Conservation (phyloP, 1,140 invertebrate genomes). For the Lepidurus couesii region DNA sequence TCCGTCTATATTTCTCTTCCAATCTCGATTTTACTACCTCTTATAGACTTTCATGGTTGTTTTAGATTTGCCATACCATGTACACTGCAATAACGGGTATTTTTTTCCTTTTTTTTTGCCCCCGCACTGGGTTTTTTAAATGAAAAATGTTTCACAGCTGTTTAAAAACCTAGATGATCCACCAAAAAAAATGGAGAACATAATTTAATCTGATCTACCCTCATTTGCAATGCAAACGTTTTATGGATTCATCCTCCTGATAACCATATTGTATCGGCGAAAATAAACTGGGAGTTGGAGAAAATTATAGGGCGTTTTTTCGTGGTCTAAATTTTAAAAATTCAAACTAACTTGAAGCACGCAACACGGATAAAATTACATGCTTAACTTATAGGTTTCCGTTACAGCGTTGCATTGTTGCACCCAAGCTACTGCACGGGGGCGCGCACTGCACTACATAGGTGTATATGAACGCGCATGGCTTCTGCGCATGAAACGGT, state of each 20-base stretch:
- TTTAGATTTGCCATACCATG: too few relatives aligned
- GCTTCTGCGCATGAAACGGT: too few relatives aligned
- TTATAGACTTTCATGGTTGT: not conserved
- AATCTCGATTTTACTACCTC: not conserved
- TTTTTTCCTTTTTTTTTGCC: too few relatives aligned
- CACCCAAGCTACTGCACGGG: too few relatives aligned
- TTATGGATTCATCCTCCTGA: not conserved
- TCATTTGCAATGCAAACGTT: not conserved
- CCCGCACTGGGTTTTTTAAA: too few relatives aligned
- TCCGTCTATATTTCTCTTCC: not conserved
- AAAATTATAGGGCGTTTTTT: not conserved
- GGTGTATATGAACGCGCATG: too few relatives aligned
- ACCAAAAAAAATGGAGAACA: not conserved
- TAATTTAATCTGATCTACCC: not conserved
- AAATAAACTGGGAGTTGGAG: constrained; percentile 3
- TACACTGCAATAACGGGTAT: too few relatives aligned
- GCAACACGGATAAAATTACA: not conserved
- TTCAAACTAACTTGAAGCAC: not conserved
- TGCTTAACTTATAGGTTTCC: too few relatives aligned
- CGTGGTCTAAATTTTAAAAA: not conserved
- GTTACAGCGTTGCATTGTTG: too few relatives aligned
- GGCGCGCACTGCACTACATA: too few relatives aligned
- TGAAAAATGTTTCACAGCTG: not conserved
- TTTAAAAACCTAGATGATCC: not conserved
- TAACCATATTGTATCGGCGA: not conserved